These are phyloP conservation scores for Dryococelus australis DNA, from an alignment of 2,888 invertebrate genomes.

Conservation along the genomic window DNA sequence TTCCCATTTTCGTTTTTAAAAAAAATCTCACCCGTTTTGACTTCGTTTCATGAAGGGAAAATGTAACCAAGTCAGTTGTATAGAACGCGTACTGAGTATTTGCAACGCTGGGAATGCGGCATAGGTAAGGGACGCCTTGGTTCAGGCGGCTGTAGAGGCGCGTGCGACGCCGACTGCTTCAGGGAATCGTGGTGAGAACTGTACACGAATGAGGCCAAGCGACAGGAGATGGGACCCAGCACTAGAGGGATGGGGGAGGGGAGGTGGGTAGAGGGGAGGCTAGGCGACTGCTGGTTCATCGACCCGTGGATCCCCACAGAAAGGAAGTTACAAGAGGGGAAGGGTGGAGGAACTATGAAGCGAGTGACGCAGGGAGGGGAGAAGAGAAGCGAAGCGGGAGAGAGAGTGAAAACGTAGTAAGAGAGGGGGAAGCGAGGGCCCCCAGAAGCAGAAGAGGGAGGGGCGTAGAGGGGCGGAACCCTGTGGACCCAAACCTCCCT, in stretches of 20 bases:
- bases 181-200: not conserved
- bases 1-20: too few relatives aligned
- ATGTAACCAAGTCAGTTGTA: too few relatives aligned
- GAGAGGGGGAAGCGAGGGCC: not conserved
- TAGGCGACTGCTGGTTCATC: not conserved
- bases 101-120: too few relatives aligned
- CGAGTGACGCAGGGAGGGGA: not conserved
- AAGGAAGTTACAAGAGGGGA: not conserved
- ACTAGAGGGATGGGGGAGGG: not conserved
- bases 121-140: too few relatives aligned
- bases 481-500: slow-evolving; percentile 34
- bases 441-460: not conserved
- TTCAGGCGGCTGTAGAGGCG: not conserved
- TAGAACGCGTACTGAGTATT: too few relatives aligned
- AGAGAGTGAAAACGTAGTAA: not conserved
- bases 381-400: too few relatives aligned
- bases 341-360: not conserved
- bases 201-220: slow-evolving; percentile 10
- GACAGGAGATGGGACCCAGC: not conserved
- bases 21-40: too few relatives aligned
- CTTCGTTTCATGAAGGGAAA: too few relatives aligned
- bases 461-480: slow-evolving; percentile 38
- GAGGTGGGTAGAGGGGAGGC: not conserved
- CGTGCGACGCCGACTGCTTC: not conserved
- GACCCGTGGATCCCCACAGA: not conserved